Base-by-base conservation (phyloP, 2,888 invertebrate genomes). In the Podotricha telesiphe region DNA sequence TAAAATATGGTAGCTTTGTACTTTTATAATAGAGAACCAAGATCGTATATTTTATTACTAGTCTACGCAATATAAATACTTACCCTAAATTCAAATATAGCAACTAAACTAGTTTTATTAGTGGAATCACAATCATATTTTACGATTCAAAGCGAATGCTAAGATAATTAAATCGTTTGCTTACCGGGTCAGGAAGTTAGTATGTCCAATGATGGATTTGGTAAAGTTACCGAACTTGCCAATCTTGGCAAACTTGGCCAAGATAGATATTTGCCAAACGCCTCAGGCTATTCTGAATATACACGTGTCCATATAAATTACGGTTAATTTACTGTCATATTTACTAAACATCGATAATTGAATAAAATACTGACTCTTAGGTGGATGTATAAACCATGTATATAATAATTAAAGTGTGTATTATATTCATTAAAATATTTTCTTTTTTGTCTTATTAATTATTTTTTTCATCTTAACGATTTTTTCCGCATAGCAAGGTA, bases 241-340 rank as follows among this genome's bases (percentile, higher is more conserved):
- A 75, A 75, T 74, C 71, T 71, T 51, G 65, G 53, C 61, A 71
- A 71, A 70, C 71, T 69, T 65, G 71, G 64, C 67, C 66, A 72
- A 74, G 70, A 74, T 73, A 59, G 70, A 73, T 73, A 71, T 74
- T 77, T 76, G 73, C 71, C 74, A 73, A 76, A 73, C 73, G 56
- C 72, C 69, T 65, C 51, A 51, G 67, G 51, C 69, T 67, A 67
- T 70, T 67, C 65, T 37, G 48, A 53, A 58, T 34, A 65, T 53
- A 67, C 64, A 66, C 50, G 50, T 65, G 11, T 17, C 53, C 19
- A 67, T 50, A 62, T 55, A 13, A 51, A 50, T n/a, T 59, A 40
- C 22, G 20, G 13, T 50, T 37, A 59, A 59, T 7, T 40, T 67
- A 59, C 19, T 62, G 19, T 62, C 62, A 37, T 15, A 8, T 13